Conservation (phyloP, 2,888 invertebrate genomes). For the Ochropacha duplaris region DNA sequence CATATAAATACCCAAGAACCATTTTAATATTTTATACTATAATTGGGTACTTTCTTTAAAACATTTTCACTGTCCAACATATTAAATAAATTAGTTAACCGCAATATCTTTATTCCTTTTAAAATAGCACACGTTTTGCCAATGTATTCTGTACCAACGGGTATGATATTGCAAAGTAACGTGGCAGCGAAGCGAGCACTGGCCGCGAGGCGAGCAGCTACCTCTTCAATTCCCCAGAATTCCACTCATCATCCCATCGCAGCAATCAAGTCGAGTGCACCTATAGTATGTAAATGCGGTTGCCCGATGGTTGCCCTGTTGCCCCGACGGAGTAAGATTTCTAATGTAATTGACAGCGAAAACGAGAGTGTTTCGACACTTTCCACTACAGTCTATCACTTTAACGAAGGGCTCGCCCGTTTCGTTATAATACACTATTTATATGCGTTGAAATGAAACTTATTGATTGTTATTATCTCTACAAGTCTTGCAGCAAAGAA, state of each 20-base stretch:
- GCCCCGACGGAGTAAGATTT: constrained; percentile 55
- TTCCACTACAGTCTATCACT: constrained; percentile 8
- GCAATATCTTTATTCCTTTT: background rate
- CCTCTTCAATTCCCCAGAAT: constrained; percentile 2
- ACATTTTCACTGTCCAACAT: background rate
- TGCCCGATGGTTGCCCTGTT: constrained; percentile 30
- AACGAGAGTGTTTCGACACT: constrained; percentile 46
- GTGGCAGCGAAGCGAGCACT: constrained; percentile 22
- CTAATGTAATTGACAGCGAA: constrained; percentile 72
- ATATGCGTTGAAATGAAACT: constrained; percentile 5
- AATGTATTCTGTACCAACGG: constrained; percentile 7
- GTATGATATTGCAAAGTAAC: constrained; percentile 7
- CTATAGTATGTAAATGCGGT: constrained; percentile 57
- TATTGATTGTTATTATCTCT: constrained; percentile 4
- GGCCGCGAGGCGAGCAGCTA: constrained; percentile 19
- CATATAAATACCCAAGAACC: too few relatives aligned
- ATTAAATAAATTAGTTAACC: background rate
- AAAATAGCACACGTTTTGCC: constrained; percentile 10
- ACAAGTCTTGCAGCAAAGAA: background rate
- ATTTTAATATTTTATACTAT: too few relatives aligned
- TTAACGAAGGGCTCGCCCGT: constrained; percentile 9
- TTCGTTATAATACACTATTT: constrained; percentile 6
- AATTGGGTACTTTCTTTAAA: background rate
- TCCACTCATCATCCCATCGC: constrained; percentile 33
- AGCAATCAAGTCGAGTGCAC: constrained; percentile 69